Base-by-base conservation (phyloP, 2,888 invertebrate species). In the Harpalus rufipes region DNA sequence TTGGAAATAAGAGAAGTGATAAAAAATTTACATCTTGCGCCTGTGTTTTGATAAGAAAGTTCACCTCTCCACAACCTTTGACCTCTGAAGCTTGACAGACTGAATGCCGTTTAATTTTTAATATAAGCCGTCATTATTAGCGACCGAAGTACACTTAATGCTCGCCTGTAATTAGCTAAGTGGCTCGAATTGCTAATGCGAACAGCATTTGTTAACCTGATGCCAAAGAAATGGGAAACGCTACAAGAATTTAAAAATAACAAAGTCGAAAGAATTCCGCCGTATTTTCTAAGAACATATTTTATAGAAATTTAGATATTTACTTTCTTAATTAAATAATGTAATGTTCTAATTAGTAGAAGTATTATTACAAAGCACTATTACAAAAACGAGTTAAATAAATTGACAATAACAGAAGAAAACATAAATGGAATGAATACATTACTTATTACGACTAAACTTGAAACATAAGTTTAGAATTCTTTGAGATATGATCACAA, bases 71-170 rank as follows among this genome's bases (percentile, higher is more conserved):
- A 7, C 44, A 51, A 51, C 44, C 44, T 51, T 51, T 51, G 68
- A 68, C 68, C 39, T 39, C 32, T 39, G 68, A 39, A 32, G 32
- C 39, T 32, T 68, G 68, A 39, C 68, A 68, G 68, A 68, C 39
- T 68, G 68, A 68, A 32, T 68, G 68, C 68, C 68, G 68, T 68
- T 68, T 68, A 68, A 68, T 68, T 68, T 68, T 68, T 44, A 74
- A 74, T 16, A 21, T 10, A 74, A 18, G 72, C 18, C 44, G 72
- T 74, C 51, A 74, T 74, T 44, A 74, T 44, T 41, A 74, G 72
- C 18, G 44, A 8, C 18, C 21, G 72, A 41, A 74, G 41, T 12
- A 41, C 10, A 74, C 18, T 16, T 44, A 74, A 74, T 44, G 44
- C 18, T 44, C 72, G 16, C 51, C 12, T 74, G 21, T 74, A 74